A percentile compares a stretch with the other conserved stretches of the same genome.
Conservation (phyloP, 2,113 vertebrate genomes). For the Petroica traversi region DNA sequence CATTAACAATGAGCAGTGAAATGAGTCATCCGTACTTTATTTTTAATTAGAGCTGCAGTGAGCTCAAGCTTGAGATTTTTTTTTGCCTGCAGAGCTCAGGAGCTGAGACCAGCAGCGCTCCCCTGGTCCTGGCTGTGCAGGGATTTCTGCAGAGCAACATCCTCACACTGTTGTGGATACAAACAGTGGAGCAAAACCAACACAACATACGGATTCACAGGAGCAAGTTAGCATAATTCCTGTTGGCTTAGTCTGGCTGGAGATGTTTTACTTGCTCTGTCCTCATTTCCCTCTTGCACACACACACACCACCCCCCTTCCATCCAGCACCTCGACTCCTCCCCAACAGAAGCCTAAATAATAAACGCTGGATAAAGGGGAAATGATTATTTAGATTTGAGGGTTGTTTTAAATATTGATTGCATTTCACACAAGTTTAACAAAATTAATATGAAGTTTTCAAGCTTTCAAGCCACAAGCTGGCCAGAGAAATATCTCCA, state of each 20-base stretch:
- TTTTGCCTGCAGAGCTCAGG: constrained; percentile 10
- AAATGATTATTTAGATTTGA: not conserved
- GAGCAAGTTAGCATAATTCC: not conserved
- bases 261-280: not conserved
- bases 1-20: constrained; percentile 26
- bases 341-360: not conserved
- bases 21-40: constrained; percentile 40
- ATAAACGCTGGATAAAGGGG: not conserved
- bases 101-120: constrained; percentile 2
- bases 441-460: not conserved
- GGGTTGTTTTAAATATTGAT: not conserved
- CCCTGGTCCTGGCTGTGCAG: not conserved
- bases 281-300: not conserved
- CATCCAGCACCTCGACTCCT: fast-evolving
- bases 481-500: not conserved
- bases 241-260: not conserved
- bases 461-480: not conserved
- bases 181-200: not conserved
- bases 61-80: constrained; percentile 16
- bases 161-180: not conserved
- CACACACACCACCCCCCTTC: fast-evolving
- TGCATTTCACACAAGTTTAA: not conserved
- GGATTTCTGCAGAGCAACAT: not conserved
- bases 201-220: not conserved
- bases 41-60: constrained; percentile 45